Conservation (phyloP, 2,888 invertebrate genomes). For the Abscondita cerata region DNA sequence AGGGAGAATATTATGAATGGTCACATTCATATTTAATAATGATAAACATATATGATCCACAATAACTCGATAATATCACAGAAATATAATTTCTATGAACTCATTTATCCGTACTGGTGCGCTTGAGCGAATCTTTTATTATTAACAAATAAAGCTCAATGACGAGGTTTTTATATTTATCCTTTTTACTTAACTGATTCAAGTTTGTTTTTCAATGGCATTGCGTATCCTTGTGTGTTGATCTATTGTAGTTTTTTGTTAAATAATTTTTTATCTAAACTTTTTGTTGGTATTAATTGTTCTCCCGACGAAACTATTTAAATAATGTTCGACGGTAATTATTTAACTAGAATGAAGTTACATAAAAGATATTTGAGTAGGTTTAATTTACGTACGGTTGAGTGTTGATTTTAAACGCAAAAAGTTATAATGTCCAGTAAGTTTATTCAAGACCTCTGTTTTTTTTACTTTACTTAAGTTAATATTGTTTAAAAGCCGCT, state of each 20-base stretch:
- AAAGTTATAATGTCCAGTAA: constrained; percentile 33
- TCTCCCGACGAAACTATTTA: constrained; percentile 19
- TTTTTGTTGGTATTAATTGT: constrained; percentile 26
- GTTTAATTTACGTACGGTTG: constrained; percentile 15
- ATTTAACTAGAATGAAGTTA: constrained; percentile 29
- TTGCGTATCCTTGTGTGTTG: constrained; percentile 22
- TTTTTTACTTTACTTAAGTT: constrained; percentile 31
- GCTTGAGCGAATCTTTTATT: constrained; percentile 32
- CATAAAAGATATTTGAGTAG: constrained; percentile 26
- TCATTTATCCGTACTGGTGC: constrained; percentile 34
- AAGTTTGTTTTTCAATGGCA: constrained; percentile 20
- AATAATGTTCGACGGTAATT: constrained; percentile 23
- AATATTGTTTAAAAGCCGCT: constrained; percentile 28
- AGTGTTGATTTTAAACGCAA: constrained; percentile 31
- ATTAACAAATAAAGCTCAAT: constrained; percentile 30
- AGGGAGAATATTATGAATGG: constrained; percentile 24
- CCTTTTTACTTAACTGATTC: constrained; percentile 24
- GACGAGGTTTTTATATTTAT: constrained; percentile 28
- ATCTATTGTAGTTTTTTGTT: constrained; percentile 30
- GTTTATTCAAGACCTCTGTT: constrained; percentile 26
- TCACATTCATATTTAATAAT: constrained; percentile 34
- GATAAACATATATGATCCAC: constrained; percentile 35
- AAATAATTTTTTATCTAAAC: constrained; percentile 18
- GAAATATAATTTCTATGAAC: constrained; percentile 34
- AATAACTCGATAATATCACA: constrained; percentile 37